Evolutionary conservation across 1,140 invertebrate species (phyloP), one percentile per base, ranked within the genome.

Genomic region (Nymphalis io): DNA sequence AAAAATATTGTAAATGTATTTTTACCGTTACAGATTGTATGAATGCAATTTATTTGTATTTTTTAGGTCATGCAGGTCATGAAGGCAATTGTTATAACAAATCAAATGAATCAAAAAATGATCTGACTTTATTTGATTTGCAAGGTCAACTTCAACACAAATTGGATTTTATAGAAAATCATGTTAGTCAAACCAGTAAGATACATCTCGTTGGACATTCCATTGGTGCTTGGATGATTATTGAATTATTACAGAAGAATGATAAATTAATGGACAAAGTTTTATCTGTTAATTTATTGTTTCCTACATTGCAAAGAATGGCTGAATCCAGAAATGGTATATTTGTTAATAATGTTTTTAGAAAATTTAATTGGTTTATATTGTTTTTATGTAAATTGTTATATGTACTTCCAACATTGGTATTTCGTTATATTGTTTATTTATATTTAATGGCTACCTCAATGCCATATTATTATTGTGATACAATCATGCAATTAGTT

Each of bases 171-270:
- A 81, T 90, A 51, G 75, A 76, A 61, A 85, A 83, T 68, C 66
- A 78, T 63, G 74, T 91, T 48, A 77, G 84, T 76, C 84, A 81
- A 57, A 74, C 78, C 27, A 82, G 82, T 48, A 86, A 78, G 74
- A 69, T 91, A 60, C 89, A 91, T 71, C 69, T 91, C 48, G 81
- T 91, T 72, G 89, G 89, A 3, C 89, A 91, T 75, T 91, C 89
- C 3, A 89, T 91, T 76, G 89, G 89, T 39, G 77, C 83, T 21
- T 91, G 89, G 89, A 76, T 89, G 63, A 82, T 89, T 61, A 59
- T 89, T 73, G 85, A 89, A 76, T 48, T 87, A 44, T 58, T 89
- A 23, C 23, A 80, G 11, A 83, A 80, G 33, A 65, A 87, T 68
- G 63, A 77, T 10, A 23, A 71, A 39, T 62, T 91, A 33, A 46